Conservation (phyloP, 1,140 invertebrate species). For the Ctenoplectra terminalis region DNA sequence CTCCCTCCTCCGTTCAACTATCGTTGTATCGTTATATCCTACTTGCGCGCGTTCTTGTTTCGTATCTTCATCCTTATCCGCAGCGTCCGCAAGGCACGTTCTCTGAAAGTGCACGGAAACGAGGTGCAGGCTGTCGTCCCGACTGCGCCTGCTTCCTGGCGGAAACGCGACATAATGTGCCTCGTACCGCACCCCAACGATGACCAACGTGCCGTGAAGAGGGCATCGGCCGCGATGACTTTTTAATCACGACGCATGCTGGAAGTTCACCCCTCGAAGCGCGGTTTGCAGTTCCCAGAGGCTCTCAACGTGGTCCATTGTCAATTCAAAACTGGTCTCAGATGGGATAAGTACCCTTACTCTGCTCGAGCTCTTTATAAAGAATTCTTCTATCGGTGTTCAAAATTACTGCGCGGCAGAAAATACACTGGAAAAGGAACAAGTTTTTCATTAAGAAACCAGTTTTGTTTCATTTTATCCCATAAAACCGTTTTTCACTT, state of each 20-base stretch:
- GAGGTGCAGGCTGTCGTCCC: constrained; percentile 55
- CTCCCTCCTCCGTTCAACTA: constrained; percentile 3
- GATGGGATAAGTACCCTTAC: neutral
- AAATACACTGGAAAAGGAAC: neutral
- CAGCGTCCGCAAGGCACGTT: constrained; percentile 57
- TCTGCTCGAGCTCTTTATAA: neutral
- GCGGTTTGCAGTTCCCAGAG: constrained; percentile 31
- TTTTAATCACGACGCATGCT: constrained; percentile 66
- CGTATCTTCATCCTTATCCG: constrained; percentile 31
- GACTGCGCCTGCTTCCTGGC: constrained; percentile 67
- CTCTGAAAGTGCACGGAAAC: constrained; percentile 52
- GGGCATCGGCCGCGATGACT: constrained; percentile 67
- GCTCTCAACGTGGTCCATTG: constrained; percentile 51
- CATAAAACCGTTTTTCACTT: neutral
- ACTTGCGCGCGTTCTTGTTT: constrained; percentile 8
- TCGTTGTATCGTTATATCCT: neutral
- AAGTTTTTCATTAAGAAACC: neutral
- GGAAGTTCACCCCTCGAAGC: constrained; percentile 58
- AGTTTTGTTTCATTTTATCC: neutral
- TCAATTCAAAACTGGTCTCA: neutral
- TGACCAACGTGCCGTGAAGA: constrained; percentile 69
- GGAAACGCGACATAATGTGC: constrained; percentile 66
- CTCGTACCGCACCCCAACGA: constrained; percentile 61
- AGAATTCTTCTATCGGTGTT: neutral
- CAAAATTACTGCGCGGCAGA: neutral